Conservation (phyloP, 2,888 invertebrate species). For the Trissolcus japonicus region DNA sequence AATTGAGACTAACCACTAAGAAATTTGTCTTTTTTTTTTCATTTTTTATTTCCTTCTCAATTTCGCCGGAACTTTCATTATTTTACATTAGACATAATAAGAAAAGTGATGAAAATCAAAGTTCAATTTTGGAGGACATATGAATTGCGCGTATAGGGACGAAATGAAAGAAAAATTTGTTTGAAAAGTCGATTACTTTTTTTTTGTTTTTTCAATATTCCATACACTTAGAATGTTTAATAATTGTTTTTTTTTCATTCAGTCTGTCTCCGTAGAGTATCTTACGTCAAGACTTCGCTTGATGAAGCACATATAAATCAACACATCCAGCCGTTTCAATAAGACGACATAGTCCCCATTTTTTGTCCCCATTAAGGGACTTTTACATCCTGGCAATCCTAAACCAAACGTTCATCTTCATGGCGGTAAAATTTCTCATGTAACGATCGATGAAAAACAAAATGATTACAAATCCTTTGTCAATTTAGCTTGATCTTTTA, state of each 20-base stretch:
- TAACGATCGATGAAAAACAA: too few relatives aligned
- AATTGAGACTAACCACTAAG: conserved; percentile 66
- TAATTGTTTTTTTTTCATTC: conserved; percentile 44
- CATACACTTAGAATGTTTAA: conserved; percentile 39
- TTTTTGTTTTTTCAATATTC: conserved; percentile 36
- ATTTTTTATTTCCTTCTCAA: conserved; percentile 49
- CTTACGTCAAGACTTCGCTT: conserved; percentile 49
- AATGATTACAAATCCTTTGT: too few relatives aligned
- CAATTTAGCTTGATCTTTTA: too few relatives aligned
- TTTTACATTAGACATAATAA: conserved; percentile 57
- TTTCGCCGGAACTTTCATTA: conserved; percentile 57
- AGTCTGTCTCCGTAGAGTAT: conserved; percentile 57
- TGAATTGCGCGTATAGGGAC: conserved; percentile 37
- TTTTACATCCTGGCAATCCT: neutral
- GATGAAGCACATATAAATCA: conserved; percentile 49
- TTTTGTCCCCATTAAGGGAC: too few relatives aligned
- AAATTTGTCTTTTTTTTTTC: conserved; percentile 56
- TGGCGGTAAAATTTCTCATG: too few relatives aligned
- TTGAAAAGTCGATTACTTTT: conserved; percentile 19
- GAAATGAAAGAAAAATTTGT: too few relatives aligned
- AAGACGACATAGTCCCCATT: conserved; percentile 27
- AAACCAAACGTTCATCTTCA: neutral
- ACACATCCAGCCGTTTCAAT: conserved; percentile 53
- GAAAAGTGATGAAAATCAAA: conserved; percentile 33
- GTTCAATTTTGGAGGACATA: conserved; percentile 46